phyloP scores from a whole-genome alignment of 1,140 invertebrate species.

The Eupeodes corollae region DNA sequence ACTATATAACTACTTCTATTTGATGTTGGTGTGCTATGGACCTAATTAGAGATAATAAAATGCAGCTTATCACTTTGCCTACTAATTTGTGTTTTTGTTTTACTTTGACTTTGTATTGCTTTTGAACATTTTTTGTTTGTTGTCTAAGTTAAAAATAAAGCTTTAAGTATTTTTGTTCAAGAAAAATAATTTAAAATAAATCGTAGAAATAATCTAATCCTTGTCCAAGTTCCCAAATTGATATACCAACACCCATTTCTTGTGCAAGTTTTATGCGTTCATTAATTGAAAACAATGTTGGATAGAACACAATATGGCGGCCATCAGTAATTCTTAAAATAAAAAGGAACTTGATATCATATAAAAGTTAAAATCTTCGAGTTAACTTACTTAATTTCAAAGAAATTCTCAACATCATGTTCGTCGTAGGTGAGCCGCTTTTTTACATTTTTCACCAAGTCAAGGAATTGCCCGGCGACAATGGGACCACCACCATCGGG shows the following conservation, averaged over 20 bases:
- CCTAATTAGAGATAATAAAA: too few relatives aligned
- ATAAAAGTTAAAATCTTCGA: background rate
- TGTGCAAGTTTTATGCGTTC: conserved; percentile 66
- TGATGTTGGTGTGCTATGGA: too few relatives aligned
- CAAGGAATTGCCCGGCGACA: conserved; percentile 64
- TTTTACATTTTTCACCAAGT: conserved; percentile 54
- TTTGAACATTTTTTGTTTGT: too few relatives aligned
- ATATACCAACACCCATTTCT: conserved; percentile 69
- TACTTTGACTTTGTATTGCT: too few relatives aligned
- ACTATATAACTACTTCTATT: too few relatives aligned
- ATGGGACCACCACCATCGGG: conserved; percentile 65
- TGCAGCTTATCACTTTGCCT: too few relatives aligned
- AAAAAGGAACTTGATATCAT: conserved; percentile 2
- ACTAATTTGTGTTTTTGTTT: too few relatives aligned
- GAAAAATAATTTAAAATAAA: conserved; percentile 52
- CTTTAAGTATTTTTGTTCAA: too few relatives aligned
- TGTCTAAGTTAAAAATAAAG: too few relatives aligned
- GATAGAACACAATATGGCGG: conserved; percentile 73
- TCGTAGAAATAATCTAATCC: conserved; percentile 93
- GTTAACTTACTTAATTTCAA: conserved; percentile 66
- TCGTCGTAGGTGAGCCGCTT: conserved; percentile 66
- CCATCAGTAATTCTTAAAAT: conserved; percentile 49
- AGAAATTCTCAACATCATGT: conserved; percentile 69
- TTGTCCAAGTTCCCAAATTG: conserved; percentile 93
- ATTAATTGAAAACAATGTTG: conserved; percentile 75